Conservation (phyloP, 1,140 invertebrate genomes). For the Oryzaephilus surinamensis region DNA sequence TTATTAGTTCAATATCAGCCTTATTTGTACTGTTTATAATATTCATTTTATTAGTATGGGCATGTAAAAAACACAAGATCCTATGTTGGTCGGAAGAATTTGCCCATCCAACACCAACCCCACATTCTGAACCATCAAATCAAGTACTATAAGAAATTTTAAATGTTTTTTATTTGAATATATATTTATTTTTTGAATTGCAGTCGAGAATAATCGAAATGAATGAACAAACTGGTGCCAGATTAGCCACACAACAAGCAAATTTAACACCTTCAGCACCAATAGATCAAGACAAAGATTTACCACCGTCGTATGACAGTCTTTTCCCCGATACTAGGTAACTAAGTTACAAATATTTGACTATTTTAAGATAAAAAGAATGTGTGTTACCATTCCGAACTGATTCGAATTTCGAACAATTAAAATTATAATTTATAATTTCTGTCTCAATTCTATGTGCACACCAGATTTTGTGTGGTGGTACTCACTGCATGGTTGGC, state of each 20-base stretch:
- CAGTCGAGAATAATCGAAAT: constrained; percentile 14
- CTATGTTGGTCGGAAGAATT: constrained; percentile 15
- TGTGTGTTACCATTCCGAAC: too few relatives aligned
- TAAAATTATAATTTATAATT: too few relatives aligned
- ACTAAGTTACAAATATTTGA: constrained; percentile 2
- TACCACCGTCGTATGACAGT: constrained; percentile 19
- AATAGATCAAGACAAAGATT: constrained; percentile 16
- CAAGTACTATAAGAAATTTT: not conserved
- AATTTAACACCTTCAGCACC: constrained; percentile 1
- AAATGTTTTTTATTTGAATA: not conserved
- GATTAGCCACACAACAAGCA: not conserved
- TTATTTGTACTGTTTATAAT: constrained; percentile 11
- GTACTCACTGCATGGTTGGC: too few relatives aligned
- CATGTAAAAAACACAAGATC: constrained; percentile 13
- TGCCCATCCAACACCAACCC: constrained; percentile 5
- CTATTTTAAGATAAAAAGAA: constrained; percentile 3
- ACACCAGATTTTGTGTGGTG: too few relatives aligned
- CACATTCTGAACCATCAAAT: constrained; percentile 1
- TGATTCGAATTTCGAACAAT: too few relatives aligned
- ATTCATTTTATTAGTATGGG: constrained; percentile 13
- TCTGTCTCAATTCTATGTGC: too few relatives aligned
- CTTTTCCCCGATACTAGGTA: constrained; percentile 15
- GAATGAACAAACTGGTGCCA: constrained; percentile 6
- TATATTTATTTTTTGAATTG: constrained; percentile 2
- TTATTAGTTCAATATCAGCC: constrained; percentile 10